Percentiles rank a stretch among this genome's conserved stretches.
These are phyloP conservation scores for Tychaedon coryphoeus DNA, from an alignment of 2,113 vertebrate species.

Conservation along the genomic window DNA sequence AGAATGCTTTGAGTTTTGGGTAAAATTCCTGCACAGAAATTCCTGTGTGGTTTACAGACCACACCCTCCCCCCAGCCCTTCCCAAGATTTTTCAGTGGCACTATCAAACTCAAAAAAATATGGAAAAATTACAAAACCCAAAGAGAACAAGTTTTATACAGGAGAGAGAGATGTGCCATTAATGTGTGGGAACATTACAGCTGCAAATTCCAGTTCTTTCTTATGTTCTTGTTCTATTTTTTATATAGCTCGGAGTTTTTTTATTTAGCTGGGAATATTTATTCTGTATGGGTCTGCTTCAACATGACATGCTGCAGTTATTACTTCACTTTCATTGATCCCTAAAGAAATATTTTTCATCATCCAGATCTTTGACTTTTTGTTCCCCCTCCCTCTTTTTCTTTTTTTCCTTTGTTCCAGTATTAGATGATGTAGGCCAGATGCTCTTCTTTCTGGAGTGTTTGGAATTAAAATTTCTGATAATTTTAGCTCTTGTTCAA, in stretches of 20 bases:
- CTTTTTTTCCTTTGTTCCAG: neutral
- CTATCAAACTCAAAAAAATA: neutral
- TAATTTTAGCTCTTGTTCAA: neutral
- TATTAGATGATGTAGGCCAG: neutral
- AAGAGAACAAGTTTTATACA: neutral
- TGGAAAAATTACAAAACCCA: neutral
- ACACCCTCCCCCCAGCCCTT: neutral
- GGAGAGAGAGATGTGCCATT: neutral
- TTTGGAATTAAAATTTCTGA: neutral
- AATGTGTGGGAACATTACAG: neutral
- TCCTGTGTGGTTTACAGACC: neutral
- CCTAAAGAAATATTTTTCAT: neutral
- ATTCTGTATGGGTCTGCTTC: neutral
- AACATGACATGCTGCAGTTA: neutral
- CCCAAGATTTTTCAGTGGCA: neutral
- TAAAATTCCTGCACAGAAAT: neutral
- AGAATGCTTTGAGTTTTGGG: neutral
- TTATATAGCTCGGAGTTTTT: neutral
- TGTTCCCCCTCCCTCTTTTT: fast-evolving
- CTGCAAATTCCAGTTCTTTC: neutral
- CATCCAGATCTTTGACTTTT: neutral
- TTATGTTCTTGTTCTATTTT: neutral
- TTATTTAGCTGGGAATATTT: neutral
- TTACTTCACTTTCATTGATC: neutral
- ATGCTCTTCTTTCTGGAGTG: neutral